phyloP scores from a whole-genome alignment of 2,113 vertebrate genomes.

The Apodemus sylvaticus region DNA sequence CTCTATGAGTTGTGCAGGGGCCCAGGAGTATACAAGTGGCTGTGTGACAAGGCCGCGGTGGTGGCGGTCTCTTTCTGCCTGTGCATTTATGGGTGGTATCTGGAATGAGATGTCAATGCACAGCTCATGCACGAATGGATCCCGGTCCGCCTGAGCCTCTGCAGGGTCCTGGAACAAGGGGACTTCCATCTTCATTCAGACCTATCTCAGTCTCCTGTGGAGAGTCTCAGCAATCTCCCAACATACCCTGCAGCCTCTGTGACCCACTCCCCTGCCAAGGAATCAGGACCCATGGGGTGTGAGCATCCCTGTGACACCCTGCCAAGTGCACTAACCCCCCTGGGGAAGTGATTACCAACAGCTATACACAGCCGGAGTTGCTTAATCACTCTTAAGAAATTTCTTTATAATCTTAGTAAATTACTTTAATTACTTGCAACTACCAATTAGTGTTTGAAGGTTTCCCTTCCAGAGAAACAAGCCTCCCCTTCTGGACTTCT shows the following conservation, averaged over 20 bases:
- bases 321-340: conserved; percentile 86
- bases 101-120: not conserved
- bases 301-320: conserved; percentile 84
- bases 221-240: conserved; percentile 7
- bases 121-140: not conserved
- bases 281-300: conserved; percentile 82
- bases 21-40: not conserved
- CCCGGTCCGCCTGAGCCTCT: not conserved
- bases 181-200: not conserved
- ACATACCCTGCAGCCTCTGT: not conserved
- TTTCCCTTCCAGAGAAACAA: conserved; percentile 82
- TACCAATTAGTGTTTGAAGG: conserved; percentile 88
- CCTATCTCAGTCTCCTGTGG: not conserved
- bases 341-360: conserved; percentile 87
- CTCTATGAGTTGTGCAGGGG: not conserved
- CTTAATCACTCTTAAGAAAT: conserved; percentile 91
- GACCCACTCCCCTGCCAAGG: conserved; percentile 53
- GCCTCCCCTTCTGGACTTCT: conserved; percentile 63
- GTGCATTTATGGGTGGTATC: not conserved
- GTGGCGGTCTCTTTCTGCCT: not conserved
- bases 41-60: not conserved
- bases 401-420: conserved; percentile 91
- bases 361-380: conserved; percentile 85
- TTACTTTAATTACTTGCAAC: conserved; percentile 90
- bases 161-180: not conserved